phyloP scores from a whole-genome alignment of 2,113 vertebrate genomes.

The Caranx melampygus region DNA sequence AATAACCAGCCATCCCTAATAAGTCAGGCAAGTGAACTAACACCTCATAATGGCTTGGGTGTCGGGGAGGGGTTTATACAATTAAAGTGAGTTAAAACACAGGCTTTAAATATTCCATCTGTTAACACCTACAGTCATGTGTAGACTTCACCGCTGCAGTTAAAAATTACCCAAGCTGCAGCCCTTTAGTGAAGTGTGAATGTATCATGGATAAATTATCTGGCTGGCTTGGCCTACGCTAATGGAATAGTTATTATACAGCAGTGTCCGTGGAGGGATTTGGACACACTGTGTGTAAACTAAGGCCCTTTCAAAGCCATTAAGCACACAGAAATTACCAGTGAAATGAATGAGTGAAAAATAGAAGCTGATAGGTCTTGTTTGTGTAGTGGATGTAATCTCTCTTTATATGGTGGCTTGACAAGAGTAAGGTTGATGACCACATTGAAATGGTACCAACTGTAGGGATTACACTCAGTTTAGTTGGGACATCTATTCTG shows the following conservation, averaged over 20 bases:
- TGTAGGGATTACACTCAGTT: not conserved
- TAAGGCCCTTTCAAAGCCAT: not conserved
- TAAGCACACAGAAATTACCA: not conserved
- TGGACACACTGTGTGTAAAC: not conserved
- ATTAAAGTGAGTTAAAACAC: slow-evolving; percentile 40
- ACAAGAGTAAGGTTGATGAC: not conserved
- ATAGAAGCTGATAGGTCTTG: not conserved
- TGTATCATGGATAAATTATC: slow-evolving; percentile 35
- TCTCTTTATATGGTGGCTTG: not conserved
- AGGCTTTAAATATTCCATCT: slow-evolving; percentile 37
- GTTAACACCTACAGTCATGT: slow-evolving; percentile 46
- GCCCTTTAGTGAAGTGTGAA: slow-evolving; percentile 33
- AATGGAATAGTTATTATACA: slow-evolving; percentile 2
- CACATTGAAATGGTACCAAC: not conserved
- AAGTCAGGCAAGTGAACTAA: slow-evolving; percentile 39
- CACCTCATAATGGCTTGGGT: slow-evolving; percentile 30
- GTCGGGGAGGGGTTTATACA: not conserved
- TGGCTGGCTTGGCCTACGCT: slow-evolving; percentile 1
- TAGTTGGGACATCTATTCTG: not conserved
- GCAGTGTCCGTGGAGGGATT: not conserved
- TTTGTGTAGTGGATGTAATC: not conserved
- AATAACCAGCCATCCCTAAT: slow-evolving; percentile 36
- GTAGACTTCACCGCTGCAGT: slow-evolving; percentile 36
- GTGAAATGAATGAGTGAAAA: not conserved
- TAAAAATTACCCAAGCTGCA: slow-evolving; percentile 29